Evolutionary conservation across 2,113 vertebrate genomes (phyloP), one percentile per base, ranked within the genome.

Genomic region (Etheostoma cragini): DNA sequence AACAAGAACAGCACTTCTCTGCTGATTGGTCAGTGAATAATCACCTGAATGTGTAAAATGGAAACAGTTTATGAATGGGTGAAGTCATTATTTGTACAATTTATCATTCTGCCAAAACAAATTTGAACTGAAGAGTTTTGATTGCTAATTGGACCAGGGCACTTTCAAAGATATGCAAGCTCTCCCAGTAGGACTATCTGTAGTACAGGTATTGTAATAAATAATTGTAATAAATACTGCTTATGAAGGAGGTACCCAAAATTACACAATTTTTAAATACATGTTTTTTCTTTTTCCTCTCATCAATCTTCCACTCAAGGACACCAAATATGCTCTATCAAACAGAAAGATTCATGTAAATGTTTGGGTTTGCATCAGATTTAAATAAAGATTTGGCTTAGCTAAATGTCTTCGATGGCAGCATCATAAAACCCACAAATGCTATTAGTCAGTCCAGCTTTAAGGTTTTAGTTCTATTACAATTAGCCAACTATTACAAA

Each of bases 1-100:
- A 46, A 33, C 33, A 54, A 33, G 6, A 79, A 57, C 21, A 19
- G 46, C 50, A 21, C 46, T n/a, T 60, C 35, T 78, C 69, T 62
- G 72, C 47, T 73, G 26, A 35, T 62, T 14, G 15, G 17, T 65
- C 53, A 71, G 53, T 35, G 19, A 58, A 26, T 53, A 17, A 12
- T 50, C 7, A 5, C 8, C n/a, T 47, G 2, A n/a, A 38, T 63
- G 50, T 42, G 11, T 67, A 8, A 47, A 68, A 76, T 53, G n/a
- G 7, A 17, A 68, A 68, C 6, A 12, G 38, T 3, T 16, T 42
- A 17, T 69, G 21, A 54, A 42, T 38, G 0, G 7, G 22, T 6
- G 0, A 52, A 15, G 3, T 53, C 5, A 38, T 42, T 21, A 17
- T 49, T 47, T 24, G 26, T 47, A 50, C 24, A 4, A n/a, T 52